Percentiles rank a stretch among this genome's conserved stretches.
Conservation (phyloP, 2,113 vertebrate species). For the Balaenoptera acutorostrata region DNA sequence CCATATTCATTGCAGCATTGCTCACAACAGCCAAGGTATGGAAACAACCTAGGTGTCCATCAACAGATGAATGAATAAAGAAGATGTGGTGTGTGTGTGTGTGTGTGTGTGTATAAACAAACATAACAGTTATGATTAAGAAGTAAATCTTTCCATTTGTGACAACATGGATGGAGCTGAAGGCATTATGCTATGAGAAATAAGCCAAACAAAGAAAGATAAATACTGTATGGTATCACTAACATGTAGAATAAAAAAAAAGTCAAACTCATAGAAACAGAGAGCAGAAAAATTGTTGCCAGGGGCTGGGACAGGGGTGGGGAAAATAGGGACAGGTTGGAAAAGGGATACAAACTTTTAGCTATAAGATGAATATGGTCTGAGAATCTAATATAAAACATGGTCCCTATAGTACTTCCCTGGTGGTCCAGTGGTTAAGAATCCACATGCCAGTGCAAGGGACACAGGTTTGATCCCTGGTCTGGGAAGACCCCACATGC, state of each 20-base stretch:
- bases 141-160: not conserved
- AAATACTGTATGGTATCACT: not conserved
- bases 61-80: not conserved
- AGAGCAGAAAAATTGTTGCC: not conserved
- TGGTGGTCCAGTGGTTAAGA: no score
- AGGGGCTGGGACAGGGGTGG: not conserved
- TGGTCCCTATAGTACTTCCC: not conserved
- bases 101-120: no score
- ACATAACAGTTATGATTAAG: not conserved
- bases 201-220: not conserved
- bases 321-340: not conserved
- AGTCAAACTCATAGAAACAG: not conserved
- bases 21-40: not conserved
- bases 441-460: no score
- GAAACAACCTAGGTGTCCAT: not conserved
- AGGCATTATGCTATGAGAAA: not conserved
- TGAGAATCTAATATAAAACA: not conserved
- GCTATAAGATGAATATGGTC: not conserved
- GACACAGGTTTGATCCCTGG: no score
- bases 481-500: no score
- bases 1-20: not conserved
- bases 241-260: not conserved
- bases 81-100: no score
- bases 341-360: not conserved
- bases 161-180: not conserved